Percentiles rank a stretch among this genome's conserved stretches.
Evolutionary conservation across 2,888 invertebrate genomes (phyloP).

Genomic region (Pedicia rivosa): DNA sequence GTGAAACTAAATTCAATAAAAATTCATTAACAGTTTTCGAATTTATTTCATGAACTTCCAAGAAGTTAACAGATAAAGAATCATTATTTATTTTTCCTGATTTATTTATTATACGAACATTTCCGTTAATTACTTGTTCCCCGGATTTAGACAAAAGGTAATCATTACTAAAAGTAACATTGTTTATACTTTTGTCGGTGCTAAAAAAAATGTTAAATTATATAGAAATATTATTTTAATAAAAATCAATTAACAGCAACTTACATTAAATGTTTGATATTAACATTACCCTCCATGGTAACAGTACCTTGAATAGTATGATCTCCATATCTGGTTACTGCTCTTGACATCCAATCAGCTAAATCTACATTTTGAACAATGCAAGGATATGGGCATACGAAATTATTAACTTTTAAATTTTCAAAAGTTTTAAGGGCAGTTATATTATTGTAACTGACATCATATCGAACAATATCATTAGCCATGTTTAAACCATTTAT

Average conservation of each 20-base stretch:
- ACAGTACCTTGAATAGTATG: slow-evolving; percentile 32
- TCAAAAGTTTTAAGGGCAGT: slow-evolving; percentile 30
- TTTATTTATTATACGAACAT: slow-evolving; percentile 18
- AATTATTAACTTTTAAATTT: slow-evolving; percentile 24
- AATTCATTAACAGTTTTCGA: slow-evolving; percentile 23
- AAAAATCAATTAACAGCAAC: background rate
- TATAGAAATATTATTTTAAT: background rate
- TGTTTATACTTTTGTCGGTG: slow-evolving; percentile 25
- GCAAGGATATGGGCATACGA: slow-evolving; percentile 21
- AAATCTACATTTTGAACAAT: slow-evolving; percentile 32
- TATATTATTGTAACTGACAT: slow-evolving; percentile 26
- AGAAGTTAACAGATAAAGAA: slow-evolving; percentile 20
- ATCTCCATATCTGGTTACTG: slow-evolving; percentile 26
- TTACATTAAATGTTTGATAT: too few species aligned
- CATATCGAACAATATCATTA: slow-evolving; percentile 34
- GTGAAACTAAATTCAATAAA: slow-evolving; percentile 19
- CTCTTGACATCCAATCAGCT: slow-evolving; percentile 30
- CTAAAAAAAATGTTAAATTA: background rate
- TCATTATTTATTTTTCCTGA: slow-evolving; percentile 15
- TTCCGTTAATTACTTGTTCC: slow-evolving; percentile 18
- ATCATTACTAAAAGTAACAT: slow-evolving; percentile 25
- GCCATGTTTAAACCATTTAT: slow-evolving; percentile 36
- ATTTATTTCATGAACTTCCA: slow-evolving; percentile 22
- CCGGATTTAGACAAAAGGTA: slow-evolving; percentile 23
- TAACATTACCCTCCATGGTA: too few species aligned